Evolutionary conservation across 2,888 invertebrate genomes (phyloP), one percentile per base, ranked within the genome.

Genomic region (Entomobrya multifasciata): DNA sequence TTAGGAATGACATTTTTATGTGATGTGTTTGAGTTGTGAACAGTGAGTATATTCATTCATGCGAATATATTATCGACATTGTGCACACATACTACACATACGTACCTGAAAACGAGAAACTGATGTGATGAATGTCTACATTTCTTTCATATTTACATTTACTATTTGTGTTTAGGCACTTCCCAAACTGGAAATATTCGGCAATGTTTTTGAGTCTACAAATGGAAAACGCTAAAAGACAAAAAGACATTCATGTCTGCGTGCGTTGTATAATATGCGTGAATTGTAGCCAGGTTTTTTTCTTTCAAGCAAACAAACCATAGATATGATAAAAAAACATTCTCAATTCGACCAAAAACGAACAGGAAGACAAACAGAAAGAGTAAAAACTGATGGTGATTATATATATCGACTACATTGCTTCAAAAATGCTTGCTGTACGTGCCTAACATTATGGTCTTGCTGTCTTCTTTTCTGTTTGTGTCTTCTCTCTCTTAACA

Each of bases 281-380:
- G n/a, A 78, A n/a, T 22, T 22, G 57, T 78, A 44, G 17, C 27
- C 27, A 65, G 70, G 30, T 15, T n/a, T n/a, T n/a, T n/a, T n/a
- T 67, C 20, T 49, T 30, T 15, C 55, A 13, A 70, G 67, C 36
- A 27, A 70, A 70, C 41, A 81, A 17, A 77, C 44, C n/a, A 52
- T 30, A 60, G 41, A 70, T 80, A 41, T 55, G 80, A 80, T 70
- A 81, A 80, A 78, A 55, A 65, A n/a, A n/a, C n/a, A n/a, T n/a
- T n/a, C n/a, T n/a, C n/a, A n/a, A n/a, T 25, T 13, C 13, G 13
- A 67, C 44, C 20, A 36, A 70, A 81, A 81, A 81, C 44, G 80
- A 57, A 41, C 77, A 77, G 44, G 47, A 44, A n/a, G n/a, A n/a
- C n/a, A n/a, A n/a, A 5, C 36, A 67, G 6, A 20, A 15, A 4